phyloP scores from a whole-genome alignment of 2,797 vertebrate genomes.

The Pachyuromys duprasi region DNA sequence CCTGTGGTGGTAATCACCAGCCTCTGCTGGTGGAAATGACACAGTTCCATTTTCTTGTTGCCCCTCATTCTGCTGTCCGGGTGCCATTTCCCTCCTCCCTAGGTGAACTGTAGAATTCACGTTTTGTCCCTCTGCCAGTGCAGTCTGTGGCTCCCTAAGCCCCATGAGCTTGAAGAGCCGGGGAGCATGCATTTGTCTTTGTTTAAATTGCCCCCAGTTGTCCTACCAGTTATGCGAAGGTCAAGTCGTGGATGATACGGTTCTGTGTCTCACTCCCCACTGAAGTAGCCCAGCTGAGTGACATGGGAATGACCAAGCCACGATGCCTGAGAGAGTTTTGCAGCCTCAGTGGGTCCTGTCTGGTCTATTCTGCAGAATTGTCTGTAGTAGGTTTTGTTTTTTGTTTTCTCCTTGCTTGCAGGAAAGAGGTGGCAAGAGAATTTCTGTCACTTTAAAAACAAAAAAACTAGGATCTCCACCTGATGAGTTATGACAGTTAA shows the following conservation, averaged over 20 bases:
- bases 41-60: background rate
- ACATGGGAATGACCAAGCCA: constrained; percentile 10
- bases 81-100: background rate
- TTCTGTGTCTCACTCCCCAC: background rate
- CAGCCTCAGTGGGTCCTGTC: constrained; percentile 7
- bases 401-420: constrained; percentile 43
- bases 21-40: no score
- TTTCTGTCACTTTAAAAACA: constrained; percentile 14
- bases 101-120: background rate
- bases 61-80: background rate
- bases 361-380: constrained; percentile 46
- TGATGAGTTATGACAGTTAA: constrained; percentile 68
- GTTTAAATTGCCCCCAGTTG: constrained; percentile 28
- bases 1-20: no score
- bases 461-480: constrained; percentile 61
- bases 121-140: constrained; percentile 13
- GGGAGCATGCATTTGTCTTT: background rate
- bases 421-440: constrained; percentile 35
- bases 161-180: constrained; percentile 5
- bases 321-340: constrained; percentile 35
- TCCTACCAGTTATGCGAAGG: constrained; percentile 23
- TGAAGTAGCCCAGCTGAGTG: background rate
- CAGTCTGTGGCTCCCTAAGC: constrained; percentile 42
- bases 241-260: background rate
- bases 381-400: background rate